A percentile compares a stretch with the other conserved stretches of the same genome.
phyloP scores from a whole-genome alignment of 2,797 vertebrate genomes.

The Jordanella pulchra region DNA sequence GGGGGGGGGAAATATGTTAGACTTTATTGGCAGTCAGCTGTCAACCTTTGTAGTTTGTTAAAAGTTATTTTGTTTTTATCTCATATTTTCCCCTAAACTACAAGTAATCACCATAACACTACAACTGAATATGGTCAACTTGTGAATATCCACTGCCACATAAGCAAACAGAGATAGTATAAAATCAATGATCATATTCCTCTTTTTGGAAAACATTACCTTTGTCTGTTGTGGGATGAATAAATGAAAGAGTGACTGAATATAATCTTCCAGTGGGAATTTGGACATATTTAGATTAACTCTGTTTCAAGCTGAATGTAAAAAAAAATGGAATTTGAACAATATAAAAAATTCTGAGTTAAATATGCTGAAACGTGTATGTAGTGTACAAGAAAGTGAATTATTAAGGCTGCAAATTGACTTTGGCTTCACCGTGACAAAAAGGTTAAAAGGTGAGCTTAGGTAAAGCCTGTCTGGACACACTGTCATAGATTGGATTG shows the following conservation, averaged over 20 bases:
- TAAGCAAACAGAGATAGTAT: no score
- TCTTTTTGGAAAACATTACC: no score
- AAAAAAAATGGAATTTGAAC: not conserved
- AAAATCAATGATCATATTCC: no score
- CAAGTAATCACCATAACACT: not conserved
- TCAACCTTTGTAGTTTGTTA: not conserved
- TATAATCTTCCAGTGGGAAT: not conserved
- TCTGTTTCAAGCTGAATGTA: not conserved
- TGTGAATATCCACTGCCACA: not conserved
- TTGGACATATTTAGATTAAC: slow-evolving; percentile 7
- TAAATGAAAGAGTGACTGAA: not conserved
- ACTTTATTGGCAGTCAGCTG: not conserved
- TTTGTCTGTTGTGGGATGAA: not conserved
- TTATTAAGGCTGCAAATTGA: not conserved
- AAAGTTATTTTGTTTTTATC: not conserved
- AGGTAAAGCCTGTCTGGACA: slow-evolving; percentile 35
- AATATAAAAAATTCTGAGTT: not conserved
- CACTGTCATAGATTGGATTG: slow-evolving; percentile 18
- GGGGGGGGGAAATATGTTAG: not conserved
- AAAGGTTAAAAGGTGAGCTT: slow-evolving; percentile 32
- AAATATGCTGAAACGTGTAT: not conserved
- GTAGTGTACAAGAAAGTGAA: not conserved
- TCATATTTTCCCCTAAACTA: not conserved
- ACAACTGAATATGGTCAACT: not conserved
- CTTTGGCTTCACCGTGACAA: slow-evolving; percentile 18